Percentiles rank a stretch among this genome's conserved stretches.
These are phyloP conservation scores for Cairina moschata DNA, from an alignment of 2,113 vertebrate genomes.

Conservation along the genomic window DNA sequence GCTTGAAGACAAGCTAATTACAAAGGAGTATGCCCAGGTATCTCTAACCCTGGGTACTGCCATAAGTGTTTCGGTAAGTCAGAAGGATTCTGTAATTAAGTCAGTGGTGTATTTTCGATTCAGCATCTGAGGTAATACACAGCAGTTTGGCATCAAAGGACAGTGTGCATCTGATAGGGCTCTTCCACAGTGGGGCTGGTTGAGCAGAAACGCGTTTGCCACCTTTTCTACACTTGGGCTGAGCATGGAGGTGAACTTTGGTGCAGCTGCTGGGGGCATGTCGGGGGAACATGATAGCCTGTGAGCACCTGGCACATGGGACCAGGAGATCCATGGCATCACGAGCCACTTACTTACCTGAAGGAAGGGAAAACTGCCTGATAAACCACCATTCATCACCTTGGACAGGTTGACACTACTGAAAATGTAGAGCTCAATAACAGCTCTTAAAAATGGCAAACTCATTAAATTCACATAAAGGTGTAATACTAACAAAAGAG, in stretches of 20 bases:
- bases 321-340: neutral
- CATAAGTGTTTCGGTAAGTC: accelerated
- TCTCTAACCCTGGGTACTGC: neutral
- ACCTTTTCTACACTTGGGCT: neutral
- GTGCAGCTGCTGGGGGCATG: neutral
- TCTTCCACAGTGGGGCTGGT: accelerated
- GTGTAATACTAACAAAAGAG: neutral
- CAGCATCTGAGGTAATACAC: neutral
- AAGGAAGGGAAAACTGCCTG: neutral
- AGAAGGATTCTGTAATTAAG: neutral
- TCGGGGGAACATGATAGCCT: neutral
- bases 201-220: neutral
- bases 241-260: neutral
- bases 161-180: too few relatives aligned
- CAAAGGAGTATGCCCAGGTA: neutral
- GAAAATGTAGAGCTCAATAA: neutral
- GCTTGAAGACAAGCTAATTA: neutral
- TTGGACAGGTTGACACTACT: accelerated
- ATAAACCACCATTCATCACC: neutral
- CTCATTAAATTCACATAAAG: accelerated
- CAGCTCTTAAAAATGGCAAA: neutral
- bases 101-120: neutral
- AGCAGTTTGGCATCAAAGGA: neutral
- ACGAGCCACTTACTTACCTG: neutral
- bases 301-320: accelerated